Percentiles rank a stretch among this genome's conserved stretches.
These are phyloP conservation scores for Tenebrosternarchus preto DNA, from an alignment of 2,113 vertebrate species.

Conservation along the genomic window DNA sequence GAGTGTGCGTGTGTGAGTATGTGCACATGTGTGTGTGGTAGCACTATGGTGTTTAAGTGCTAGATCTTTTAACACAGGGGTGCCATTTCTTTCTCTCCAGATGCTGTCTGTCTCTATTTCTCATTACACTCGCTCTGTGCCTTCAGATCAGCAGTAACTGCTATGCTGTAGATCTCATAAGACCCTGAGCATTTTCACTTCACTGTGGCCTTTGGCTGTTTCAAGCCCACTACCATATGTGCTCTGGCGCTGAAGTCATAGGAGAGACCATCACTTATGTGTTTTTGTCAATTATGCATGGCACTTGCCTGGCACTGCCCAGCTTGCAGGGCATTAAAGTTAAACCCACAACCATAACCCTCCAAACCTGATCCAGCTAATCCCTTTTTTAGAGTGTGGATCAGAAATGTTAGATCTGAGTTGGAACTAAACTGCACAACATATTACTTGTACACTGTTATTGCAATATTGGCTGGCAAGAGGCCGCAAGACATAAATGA, in stretches of 20 bases:
- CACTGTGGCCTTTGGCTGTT: no score
- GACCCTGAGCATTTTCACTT: not conserved
- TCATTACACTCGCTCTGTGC: slow-evolving; percentile 12
- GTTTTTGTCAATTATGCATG: not conserved
- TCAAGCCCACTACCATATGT: not conserved
- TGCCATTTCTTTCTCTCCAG: slow-evolving; percentile 30
- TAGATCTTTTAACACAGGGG: slow-evolving; percentile 46
- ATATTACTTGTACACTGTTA: no score
- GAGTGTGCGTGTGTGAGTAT: no score
- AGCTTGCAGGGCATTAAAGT: not conserved
- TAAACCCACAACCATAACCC: not conserved
- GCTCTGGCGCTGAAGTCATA: not conserved
- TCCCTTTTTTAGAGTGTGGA: not conserved
- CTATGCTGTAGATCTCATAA: not conserved
- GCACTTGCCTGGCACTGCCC: not conserved
- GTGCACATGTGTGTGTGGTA: slow-evolving; percentile 19
- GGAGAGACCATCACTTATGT: not conserved
- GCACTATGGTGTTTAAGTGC: slow-evolving; percentile 41
- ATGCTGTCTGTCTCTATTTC: slow-evolving; percentile 22
- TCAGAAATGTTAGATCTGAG: not conserved
- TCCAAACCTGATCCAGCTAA: not conserved
- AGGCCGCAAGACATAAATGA: no score
- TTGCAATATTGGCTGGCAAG: no score
- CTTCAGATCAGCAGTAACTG: not conserved
- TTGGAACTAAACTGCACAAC: not conserved